Evolutionary conservation across 1,140 invertebrate genomes (phyloP).

Genomic region (Radopholus similis): DNA sequence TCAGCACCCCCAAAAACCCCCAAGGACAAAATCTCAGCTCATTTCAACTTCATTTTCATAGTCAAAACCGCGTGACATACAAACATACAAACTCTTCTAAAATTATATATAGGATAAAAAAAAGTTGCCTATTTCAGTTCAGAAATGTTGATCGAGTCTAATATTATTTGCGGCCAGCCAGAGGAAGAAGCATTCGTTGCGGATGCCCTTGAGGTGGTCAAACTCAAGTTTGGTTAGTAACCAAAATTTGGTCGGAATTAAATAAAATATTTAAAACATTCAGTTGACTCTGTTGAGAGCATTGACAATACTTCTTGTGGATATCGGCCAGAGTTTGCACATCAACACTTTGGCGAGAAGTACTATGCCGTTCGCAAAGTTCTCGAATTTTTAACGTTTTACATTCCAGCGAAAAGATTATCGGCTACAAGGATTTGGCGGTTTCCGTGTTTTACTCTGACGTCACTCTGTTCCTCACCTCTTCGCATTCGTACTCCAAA

Average conservation of each 20-base stretch:
- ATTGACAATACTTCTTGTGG: not conserved
- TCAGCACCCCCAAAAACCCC: not conserved
- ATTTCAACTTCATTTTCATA: too few relatives aligned
- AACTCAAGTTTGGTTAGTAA: conserved; percentile 38
- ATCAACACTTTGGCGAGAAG: conserved; percentile 43
- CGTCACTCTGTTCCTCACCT: conserved; percentile 33
- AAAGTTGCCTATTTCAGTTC: too few relatives aligned
- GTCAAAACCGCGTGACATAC: too few relatives aligned
- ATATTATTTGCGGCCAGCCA: too few relatives aligned
- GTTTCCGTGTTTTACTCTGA: conserved; percentile 35
- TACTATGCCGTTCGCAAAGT: conserved; percentile 2
- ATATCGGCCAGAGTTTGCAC: conserved; percentile 45
- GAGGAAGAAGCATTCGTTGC: conserved; percentile 25
- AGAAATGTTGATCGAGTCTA: too few relatives aligned
- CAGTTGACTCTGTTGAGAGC: conserved; percentile 25
- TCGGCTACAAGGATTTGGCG: conserved; percentile 43
- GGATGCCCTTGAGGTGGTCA: conserved; percentile 34
- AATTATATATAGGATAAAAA: too few relatives aligned
- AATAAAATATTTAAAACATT: conserved; percentile 3
- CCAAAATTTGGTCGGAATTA: not conserved
- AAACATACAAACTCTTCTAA: too few relatives aligned
- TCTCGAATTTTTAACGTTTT: not conserved
- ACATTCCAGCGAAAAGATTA: conserved; percentile 37
- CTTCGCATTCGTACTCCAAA: conserved; percentile 14
- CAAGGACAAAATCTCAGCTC: too few relatives aligned